phyloP scores from a whole-genome alignment of 2,113 vertebrate species.

The Pomatostomus ruficeps region DNA sequence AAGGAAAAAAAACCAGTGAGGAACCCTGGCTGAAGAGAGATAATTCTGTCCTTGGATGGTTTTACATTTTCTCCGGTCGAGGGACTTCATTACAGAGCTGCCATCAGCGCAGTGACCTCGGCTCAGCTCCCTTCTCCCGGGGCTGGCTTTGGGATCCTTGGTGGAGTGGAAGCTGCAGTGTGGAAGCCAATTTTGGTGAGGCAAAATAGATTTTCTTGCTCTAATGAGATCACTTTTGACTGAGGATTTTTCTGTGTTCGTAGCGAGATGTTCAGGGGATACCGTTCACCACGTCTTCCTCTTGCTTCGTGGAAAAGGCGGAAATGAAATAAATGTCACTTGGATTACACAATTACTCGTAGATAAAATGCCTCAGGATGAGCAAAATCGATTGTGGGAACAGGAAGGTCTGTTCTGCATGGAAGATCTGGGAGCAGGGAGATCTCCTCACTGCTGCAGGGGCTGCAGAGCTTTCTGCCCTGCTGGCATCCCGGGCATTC shows the following conservation, averaged over 20 bases:
- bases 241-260: not conserved
- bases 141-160: not conserved
- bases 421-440: not conserved
- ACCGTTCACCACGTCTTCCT: not conserved
- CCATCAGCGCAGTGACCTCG: accelerated
- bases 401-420: not conserved
- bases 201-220: not conserved
- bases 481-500: too few relatives aligned
- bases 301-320: not conserved
- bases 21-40: not conserved
- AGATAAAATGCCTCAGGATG: not conserved
- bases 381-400: not conserved
- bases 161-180: not conserved
- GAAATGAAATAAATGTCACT: not conserved
- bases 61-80: not conserved
- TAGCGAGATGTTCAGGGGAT: accelerated
- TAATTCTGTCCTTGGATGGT: not conserved
- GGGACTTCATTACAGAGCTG: not conserved
- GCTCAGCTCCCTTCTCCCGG: not conserved
- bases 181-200: not conserved
- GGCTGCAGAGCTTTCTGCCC: not conserved
- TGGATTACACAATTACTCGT: not conserved
- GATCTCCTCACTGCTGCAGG: not conserved
- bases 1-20: not conserved
- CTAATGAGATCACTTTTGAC: not conserved